phyloP scores from a whole-genome alignment of 2,888 invertebrate species.

The Argyresthia albistria region DNA sequence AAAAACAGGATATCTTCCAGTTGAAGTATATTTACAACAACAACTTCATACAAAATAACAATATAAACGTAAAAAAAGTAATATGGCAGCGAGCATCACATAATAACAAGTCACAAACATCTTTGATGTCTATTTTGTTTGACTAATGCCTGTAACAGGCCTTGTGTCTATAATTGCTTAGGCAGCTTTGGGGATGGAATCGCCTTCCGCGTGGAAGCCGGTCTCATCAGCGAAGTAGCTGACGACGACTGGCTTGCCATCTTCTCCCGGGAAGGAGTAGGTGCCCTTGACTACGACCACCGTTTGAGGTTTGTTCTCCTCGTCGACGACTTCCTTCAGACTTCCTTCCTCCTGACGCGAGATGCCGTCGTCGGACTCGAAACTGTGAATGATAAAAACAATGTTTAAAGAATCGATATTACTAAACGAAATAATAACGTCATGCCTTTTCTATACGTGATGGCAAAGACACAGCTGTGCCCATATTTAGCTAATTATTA shows the following conservation, averaged over 20 bases:
- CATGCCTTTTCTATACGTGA: too few relatives aligned
- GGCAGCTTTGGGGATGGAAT: conserved; percentile 71
- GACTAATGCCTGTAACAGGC: not conserved
- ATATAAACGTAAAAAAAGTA: conserved; percentile 31
- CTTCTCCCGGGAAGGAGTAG: conserved; percentile 66
- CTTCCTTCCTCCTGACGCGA: conserved; percentile 60
- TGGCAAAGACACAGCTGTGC: too few relatives aligned
- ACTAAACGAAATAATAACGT: not conserved
- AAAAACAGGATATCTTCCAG: not conserved
- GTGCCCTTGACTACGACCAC: conserved; percentile 74
- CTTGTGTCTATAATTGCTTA: conserved; percentile 8
- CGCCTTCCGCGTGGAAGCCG: conserved; percentile 75
- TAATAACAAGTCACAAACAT: conserved; percentile 20
- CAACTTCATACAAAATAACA: not conserved
- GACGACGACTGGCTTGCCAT: conserved; percentile 64
- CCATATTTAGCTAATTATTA: too few relatives aligned
- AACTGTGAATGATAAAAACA: conserved; percentile 27
- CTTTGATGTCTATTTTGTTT: not conserved
- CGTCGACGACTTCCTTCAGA: conserved; percentile 47
- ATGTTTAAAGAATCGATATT: not conserved
- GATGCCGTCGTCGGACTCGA: conserved; percentile 72
- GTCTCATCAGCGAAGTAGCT: conserved; percentile 74
- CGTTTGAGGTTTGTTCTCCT: conserved; percentile 68
- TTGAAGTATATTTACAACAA: conserved; percentile 5
- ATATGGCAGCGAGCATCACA: conserved; percentile 44